Percentiles rank a stretch among this genome's conserved stretches.
Conservation (phyloP, 2,113 vertebrate genomes). For the Anhinga anhinga region DNA sequence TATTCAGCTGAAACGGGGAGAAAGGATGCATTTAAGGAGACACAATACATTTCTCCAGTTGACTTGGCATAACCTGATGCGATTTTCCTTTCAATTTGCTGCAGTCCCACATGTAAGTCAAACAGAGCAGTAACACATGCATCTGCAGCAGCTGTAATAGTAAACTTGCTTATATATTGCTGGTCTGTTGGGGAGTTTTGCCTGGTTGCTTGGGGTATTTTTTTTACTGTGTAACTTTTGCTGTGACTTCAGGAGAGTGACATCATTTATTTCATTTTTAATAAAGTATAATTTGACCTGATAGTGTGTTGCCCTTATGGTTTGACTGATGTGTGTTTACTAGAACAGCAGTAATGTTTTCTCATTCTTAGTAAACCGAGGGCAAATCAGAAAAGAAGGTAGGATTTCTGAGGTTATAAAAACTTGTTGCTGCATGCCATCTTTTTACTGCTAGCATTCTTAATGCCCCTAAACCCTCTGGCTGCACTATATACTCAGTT, state of each 20-base stretch:
- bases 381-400: background rate
- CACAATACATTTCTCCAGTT: constrained; percentile 51
- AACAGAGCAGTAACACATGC: constrained; percentile 32
- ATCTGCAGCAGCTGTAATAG: background rate
- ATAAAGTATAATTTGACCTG: background rate
- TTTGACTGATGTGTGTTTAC: background rate
- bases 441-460: background rate
- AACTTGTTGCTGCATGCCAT: background rate
- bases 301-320: background rate
- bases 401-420: background rate
- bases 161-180: background rate
- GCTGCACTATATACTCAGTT: background rate
- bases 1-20: background rate
- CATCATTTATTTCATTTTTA: background rate
- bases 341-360: background rate
- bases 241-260: background rate
- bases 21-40: constrained; percentile 46
- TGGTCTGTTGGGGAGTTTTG: background rate
- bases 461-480: background rate
- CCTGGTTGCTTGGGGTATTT: background rate
- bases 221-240: background rate
- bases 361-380: background rate
- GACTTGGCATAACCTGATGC: constrained; percentile 61
- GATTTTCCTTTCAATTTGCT: constrained; percentile 72
- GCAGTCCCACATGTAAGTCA: constrained; percentile 41